A percentile compares a stretch with the other conserved stretches of the same genome.
Evolutionary conservation across 2,797 vertebrate genomes (phyloP).

Genomic region (Anabas testudineus): DNA sequence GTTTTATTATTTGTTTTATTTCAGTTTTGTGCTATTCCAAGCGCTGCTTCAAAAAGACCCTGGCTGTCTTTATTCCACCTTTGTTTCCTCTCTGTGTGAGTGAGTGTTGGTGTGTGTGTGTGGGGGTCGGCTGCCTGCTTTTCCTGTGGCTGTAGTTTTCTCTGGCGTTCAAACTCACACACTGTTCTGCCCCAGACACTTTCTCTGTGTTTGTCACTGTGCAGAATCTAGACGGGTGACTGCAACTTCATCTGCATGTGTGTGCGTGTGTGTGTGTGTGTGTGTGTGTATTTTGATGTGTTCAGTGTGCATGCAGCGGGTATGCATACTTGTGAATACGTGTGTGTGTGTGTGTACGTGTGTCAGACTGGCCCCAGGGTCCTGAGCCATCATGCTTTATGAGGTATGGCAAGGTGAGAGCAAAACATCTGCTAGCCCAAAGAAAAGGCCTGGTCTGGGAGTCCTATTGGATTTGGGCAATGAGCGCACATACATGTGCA

Average conservation of each 20-base stretch:
- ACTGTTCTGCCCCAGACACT: constrained; percentile 65
- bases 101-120: constrained; percentile 10
- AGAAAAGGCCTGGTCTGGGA: constrained; percentile 74
- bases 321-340: neutral
- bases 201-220: constrained; percentile 20
- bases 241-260: neutral
- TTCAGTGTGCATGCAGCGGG: neutral
- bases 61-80: neutral
- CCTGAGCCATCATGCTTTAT: constrained; percentile 82
- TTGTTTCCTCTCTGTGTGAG: constrained; percentile 1
- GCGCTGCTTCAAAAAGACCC: neutral
- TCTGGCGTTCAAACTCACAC: constrained; percentile 45
- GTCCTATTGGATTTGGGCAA: constrained; percentile 52
- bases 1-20: constrained; percentile 7
- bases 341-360: constrained; percentile 37
- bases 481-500: neutral
- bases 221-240: constrained; percentile 13
- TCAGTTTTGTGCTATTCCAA: constrained; percentile 13
- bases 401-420: constrained; percentile 85
- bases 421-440: constrained; percentile 82
- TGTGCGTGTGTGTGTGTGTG: neutral
- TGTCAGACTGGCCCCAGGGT: constrained; percentile 71
- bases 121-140: neutral
- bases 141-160: constrained; percentile 43
- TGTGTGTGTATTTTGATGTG: neutral